A percentile compares a stretch with the other conserved stretches of the same genome.
Conservation (phyloP, 1,140 invertebrate species). For the Planococcus citri region DNA sequence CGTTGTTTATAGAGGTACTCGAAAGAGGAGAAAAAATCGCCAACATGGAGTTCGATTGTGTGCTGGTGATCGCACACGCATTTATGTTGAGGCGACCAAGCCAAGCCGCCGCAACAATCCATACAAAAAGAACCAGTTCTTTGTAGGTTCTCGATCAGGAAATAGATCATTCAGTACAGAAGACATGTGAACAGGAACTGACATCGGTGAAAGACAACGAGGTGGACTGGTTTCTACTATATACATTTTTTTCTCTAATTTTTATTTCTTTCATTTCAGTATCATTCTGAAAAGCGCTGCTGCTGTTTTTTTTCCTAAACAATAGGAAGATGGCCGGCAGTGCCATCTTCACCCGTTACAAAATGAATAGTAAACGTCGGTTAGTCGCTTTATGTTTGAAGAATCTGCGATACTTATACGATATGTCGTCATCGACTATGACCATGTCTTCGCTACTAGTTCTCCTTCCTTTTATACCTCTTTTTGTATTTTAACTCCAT, state of each 20-base stretch:
- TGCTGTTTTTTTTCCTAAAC: neutral
- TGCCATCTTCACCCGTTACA: conserved; percentile 1
- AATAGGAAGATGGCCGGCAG: conserved; percentile 5
- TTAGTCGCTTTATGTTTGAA: too few relatives aligned
- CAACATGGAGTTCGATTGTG: conserved; percentile 1
- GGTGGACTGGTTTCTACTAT: neutral
- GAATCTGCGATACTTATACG: too few relatives aligned
- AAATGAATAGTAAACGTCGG: conserved; percentile 4
- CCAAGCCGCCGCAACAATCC: neutral
- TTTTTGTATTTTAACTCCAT: too few relatives aligned
- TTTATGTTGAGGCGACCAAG: too few relatives aligned
- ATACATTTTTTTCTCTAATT: too few relatives aligned
- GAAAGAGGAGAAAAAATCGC: neutral
- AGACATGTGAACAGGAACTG: conserved; percentile 6
- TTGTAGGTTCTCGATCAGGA: conserved; percentile 6
- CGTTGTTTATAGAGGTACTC: neutral
- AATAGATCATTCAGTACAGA: neutral
- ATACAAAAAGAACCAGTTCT: conserved; percentile 7
- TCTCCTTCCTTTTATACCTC: too few relatives aligned
- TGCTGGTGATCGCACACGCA: too few relatives aligned
- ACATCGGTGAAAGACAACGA: conserved; percentile 2
- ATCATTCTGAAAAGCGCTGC: too few relatives aligned
- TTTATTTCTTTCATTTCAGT: too few relatives aligned
- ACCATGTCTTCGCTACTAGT: too few relatives aligned
- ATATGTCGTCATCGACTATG: too few relatives aligned